These are phyloP conservation scores for Lota lota DNA, from an alignment of 2,113 vertebrate species.

Conservation along the genomic window DNA sequence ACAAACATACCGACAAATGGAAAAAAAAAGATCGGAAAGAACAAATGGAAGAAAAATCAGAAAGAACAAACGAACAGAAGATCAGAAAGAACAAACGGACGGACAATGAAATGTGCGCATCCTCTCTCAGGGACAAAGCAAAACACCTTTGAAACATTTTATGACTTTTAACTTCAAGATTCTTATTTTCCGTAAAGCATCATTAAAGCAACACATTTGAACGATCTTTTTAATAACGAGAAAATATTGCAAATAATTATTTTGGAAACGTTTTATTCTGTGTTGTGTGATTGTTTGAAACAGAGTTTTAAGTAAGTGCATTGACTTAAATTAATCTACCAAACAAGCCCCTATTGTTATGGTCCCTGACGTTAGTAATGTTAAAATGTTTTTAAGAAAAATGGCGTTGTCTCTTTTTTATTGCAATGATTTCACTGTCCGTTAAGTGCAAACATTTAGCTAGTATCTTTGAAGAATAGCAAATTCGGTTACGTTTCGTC, in stretches of 20 bases:
- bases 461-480: background rate
- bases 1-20: too few relatives aligned
- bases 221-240: constrained; percentile 23
- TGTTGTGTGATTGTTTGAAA: constrained; percentile 33
- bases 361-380: constrained; percentile 36
- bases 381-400: constrained; percentile 50
- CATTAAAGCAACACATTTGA: constrained; percentile 28
- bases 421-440: background rate
- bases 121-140: constrained; percentile 57
- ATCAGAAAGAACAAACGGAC: background rate
- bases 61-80: too few relatives aligned
- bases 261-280: constrained; percentile 2
- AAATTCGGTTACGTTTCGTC: background rate
- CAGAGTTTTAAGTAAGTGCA: constrained; percentile 23
- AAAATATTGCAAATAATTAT: background rate
- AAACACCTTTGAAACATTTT: constrained; percentile 9
- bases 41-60: too few relatives aligned
- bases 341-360: constrained; percentile 53
- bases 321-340: constrained; percentile 11
- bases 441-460: background rate
- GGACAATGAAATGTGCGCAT: constrained; percentile 11
- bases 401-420: background rate
- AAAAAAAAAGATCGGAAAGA: background rate
- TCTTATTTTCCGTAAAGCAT: background rate
- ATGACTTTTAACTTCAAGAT: background rate